Conservation (phyloP, 92 coral and sea anemone genomes). For the Nematostella vectensis region DNA sequence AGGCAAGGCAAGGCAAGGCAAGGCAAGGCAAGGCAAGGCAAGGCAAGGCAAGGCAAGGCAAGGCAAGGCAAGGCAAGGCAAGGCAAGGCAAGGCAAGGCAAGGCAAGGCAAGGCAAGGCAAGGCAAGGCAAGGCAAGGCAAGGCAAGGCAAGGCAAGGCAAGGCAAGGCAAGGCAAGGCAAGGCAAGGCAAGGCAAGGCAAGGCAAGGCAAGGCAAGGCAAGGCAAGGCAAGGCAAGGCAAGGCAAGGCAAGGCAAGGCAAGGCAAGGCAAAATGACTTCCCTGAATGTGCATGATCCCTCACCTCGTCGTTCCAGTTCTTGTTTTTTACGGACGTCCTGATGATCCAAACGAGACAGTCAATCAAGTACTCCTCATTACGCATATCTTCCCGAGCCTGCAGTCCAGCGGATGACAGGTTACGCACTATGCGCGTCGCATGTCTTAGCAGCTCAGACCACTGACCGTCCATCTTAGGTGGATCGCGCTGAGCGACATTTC, state of each 20-base stretch:
- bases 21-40: too few species aligned
- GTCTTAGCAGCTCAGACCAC: conserved; percentile 76
- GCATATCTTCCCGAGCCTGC: conserved; percentile 81
- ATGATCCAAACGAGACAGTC: conserved; percentile 82
- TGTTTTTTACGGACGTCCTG: conserved; percentile 61
- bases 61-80: too few species aligned
- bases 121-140: not conserved
- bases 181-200: not conserved
- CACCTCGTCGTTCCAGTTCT: conserved; percentile 55
- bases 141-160: not conserved
- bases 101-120: not conserved
- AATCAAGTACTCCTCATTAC: conserved; percentile 76
- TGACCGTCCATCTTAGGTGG: conserved; percentile 40
- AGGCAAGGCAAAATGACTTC: too few species aligned
- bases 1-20: too few species aligned
- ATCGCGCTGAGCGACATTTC: conserved; percentile 64
- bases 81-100: too few species aligned
- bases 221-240: not conserved
- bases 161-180: not conserved
- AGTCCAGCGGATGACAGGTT: conserved; percentile 91
- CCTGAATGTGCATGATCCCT: not conserved
- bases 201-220: not conserved
- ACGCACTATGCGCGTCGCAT: conserved; percentile 83
- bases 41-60: too few species aligned
- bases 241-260: not conserved